Conservation (phyloP, 2,888 invertebrate species). For the Lochmaea crataegi region DNA sequence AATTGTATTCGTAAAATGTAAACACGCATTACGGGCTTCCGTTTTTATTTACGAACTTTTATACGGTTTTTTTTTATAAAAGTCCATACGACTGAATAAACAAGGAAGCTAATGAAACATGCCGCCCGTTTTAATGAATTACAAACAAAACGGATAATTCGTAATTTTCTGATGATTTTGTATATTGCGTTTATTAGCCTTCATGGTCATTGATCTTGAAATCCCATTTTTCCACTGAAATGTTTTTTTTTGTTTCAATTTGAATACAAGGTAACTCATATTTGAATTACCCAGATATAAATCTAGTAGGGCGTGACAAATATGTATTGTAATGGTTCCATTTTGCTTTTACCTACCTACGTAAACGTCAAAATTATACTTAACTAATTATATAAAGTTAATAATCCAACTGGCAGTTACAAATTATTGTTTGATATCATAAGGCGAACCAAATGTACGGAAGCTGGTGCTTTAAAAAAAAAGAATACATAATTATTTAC, state of each 20-base stretch:
- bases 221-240: background rate
- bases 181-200: constrained; percentile 5
- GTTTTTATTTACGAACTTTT: constrained; percentile 30
- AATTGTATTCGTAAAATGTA: constrained; percentile 24
- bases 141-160: constrained; percentile 34
- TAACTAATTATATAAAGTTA: no score
- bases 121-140: constrained; percentile 29
- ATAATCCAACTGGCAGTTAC: no score
- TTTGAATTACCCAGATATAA: no score
- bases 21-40: constrained; percentile 17
- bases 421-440: no score
- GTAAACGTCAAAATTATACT: no score
- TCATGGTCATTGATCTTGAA: background rate
- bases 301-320: no score
- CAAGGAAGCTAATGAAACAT: constrained; percentile 40
- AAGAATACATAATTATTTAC: no score
- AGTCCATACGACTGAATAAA: constrained; percentile 32
- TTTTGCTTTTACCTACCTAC: no score
- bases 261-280: background rate
- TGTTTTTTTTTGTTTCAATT: background rate
- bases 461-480: no score
- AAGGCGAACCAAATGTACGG: no score
- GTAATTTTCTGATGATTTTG: constrained; percentile 15
- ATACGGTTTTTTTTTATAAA: constrained; percentile 32
- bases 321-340: no score